Conservation (phyloP, 2,113 vertebrate genomes). For the Echinops telfairi region DNA sequence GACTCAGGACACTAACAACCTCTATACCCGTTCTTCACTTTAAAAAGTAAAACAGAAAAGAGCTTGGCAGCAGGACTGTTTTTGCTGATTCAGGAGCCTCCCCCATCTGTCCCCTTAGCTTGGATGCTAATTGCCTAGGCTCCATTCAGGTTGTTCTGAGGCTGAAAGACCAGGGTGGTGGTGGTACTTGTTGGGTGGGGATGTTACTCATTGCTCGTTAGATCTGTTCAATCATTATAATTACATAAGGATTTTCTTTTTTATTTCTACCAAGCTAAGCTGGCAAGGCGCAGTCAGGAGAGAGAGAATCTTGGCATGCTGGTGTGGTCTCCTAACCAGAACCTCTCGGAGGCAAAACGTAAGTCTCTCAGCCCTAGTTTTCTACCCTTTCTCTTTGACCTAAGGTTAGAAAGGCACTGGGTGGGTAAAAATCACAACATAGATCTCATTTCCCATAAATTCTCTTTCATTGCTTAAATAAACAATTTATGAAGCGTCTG, state of each 20-base stretch:
- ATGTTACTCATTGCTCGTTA: background rate
- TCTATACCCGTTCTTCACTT: background rate
- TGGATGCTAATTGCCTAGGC: background rate
- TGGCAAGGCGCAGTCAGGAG: slow-evolving; percentile 92
- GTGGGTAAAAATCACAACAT: background rate
- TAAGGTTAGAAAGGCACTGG: background rate
- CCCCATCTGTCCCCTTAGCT: rapidly evolving
- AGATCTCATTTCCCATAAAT: background rate
- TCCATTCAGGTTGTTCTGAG: no score
- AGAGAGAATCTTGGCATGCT: slow-evolving; percentile 97
- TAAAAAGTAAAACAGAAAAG: background rate
- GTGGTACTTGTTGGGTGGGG: no score
- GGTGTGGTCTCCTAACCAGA: slow-evolving; percentile 97
- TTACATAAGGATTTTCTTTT: slow-evolving; percentile 58
- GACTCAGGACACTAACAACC: background rate
- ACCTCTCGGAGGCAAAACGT: slow-evolving; percentile 95
- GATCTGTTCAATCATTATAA: slow-evolving; percentile 54
- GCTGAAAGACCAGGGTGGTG: background rate
- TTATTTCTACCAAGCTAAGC: slow-evolving; percentile 88
- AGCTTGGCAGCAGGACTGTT: background rate
- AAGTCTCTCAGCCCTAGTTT: slow-evolving; percentile 84
- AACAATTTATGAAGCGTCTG: background rate
- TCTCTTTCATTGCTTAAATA: background rate
- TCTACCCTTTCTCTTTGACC: slow-evolving; percentile 11
- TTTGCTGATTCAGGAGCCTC: background rate